Evolutionary conservation across 2,888 invertebrate genomes (phyloP).

Genomic region (Dermolepida albohirtum): DNA sequence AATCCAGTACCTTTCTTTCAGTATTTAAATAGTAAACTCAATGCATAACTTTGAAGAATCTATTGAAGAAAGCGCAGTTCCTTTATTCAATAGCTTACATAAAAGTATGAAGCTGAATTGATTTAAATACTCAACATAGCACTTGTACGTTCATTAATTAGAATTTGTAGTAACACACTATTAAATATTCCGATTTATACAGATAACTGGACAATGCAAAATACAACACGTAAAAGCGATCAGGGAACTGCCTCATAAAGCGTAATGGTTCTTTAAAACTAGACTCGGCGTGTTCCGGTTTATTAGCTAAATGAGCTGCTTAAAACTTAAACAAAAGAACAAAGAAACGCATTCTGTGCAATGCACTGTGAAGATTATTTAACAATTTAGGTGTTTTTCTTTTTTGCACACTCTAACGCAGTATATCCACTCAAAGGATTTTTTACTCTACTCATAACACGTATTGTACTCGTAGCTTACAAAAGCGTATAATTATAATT

Average conservation of each 20-base stretch:
- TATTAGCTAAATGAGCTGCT: slow-evolving; percentile 30
- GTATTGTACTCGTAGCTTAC: background rate
- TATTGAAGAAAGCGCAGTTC: no score
- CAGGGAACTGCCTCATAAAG: slow-evolving; percentile 7
- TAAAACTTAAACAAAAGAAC: slow-evolving; percentile 34
- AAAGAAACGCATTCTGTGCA: slow-evolving; percentile 16
- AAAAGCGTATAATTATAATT: slow-evolving; percentile 26
- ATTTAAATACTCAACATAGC: no score
- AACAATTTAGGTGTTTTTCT: slow-evolving; percentile 15
- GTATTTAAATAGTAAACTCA: no score
- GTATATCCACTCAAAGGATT: no score
- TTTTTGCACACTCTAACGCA: background rate
- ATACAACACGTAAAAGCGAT: slow-evolving; percentile 1
- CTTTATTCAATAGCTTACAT: no score
- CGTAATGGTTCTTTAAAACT: slow-evolving; percentile 21
- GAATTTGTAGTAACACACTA: no score
- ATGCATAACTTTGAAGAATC: no score
- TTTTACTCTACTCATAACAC: slow-evolving; percentile 2
- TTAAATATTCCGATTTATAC: background rate
- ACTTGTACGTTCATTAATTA: no score
- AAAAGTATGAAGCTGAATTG: no score
- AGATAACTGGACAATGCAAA: slow-evolving; percentile 34
- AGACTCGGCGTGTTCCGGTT: slow-evolving; percentile 21
- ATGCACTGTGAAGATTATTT: slow-evolving; percentile 20
- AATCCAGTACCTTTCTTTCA: no score